A percentile compares a stretch with the other conserved stretches of the same genome.
Evolutionary conservation across 2,888 invertebrate species (phyloP).

Genomic region (Amorpha juglandis): DNA sequence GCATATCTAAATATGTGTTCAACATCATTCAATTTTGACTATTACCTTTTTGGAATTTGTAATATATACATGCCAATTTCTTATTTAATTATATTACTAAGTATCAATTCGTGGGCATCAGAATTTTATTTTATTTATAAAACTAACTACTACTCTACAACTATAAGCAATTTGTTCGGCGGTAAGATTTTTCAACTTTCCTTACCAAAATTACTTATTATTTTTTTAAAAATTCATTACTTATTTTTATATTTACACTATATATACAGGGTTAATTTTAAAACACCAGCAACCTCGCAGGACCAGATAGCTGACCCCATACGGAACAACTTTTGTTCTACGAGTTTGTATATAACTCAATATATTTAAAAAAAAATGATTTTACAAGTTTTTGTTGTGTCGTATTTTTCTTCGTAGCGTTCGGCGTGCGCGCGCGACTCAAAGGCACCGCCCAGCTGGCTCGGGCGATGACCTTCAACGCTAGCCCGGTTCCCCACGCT

Average conservation of each 20-base stretch:
- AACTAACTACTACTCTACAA: background rate
- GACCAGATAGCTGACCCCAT: no score
- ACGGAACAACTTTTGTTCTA: no score
- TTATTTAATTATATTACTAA: conserved; percentile 10
- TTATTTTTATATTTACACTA: conserved; percentile 13
- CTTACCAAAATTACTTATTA: background rate
- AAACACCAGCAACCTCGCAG: no score
- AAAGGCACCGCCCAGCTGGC: no score
- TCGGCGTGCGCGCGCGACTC: no score
- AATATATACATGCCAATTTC: background rate
- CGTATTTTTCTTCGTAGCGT: no score
- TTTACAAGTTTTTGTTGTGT: no score
- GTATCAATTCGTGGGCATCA: conserved; percentile 13
- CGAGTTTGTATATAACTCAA: no score
- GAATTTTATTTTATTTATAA: background rate
- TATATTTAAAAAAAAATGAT: no score
- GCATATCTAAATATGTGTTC: background rate
- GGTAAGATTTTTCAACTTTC: background rate
- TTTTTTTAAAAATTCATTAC: no score
- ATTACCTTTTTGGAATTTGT: background rate
- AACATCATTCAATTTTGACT: background rate
- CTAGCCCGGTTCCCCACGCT: no score
- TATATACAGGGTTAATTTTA: conserved; percentile 5
- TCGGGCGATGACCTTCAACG: no score
- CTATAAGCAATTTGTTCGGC: background rate